These are phyloP conservation scores for Psittacula cyanocephala DNA, from an alignment of 2,113 vertebrate species.

Conservation along the genomic window DNA sequence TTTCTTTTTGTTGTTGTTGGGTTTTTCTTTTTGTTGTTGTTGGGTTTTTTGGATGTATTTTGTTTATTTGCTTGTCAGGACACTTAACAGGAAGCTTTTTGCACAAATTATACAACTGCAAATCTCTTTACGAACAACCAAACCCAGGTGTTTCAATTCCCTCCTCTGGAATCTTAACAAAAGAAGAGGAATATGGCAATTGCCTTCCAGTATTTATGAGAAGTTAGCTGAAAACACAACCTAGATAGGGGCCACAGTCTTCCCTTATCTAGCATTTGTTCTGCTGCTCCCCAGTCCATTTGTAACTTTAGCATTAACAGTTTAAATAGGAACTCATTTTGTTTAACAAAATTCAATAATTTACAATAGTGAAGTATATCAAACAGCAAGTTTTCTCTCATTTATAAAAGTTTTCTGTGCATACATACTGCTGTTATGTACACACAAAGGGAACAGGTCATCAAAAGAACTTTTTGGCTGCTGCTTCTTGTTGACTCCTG, in stretches of 20 bases:
- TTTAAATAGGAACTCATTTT: conserved; percentile 42
- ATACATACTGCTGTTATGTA: conserved; percentile 55
- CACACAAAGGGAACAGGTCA: conserved; percentile 50
- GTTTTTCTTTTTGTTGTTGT: background rate
- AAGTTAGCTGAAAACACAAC: conserved; percentile 15
- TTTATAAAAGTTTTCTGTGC: conserved; percentile 72
- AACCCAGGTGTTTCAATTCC: background rate
- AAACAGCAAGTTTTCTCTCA: conserved; percentile 74
- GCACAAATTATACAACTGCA: background rate
- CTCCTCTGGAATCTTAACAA: background rate
- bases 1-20: background rate
- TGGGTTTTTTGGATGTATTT: background rate
- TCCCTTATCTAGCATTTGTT: background rate
- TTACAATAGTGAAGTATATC: conserved; percentile 70
- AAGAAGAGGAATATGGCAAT: background rate
- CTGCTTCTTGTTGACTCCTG: conserved; percentile 98
- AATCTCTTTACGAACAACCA: background rate
- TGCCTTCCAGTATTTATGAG: background rate
- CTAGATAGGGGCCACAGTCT: background rate
- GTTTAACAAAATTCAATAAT: conserved; percentile 72
- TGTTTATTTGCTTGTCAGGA: background rate
- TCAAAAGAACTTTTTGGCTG: conserved; percentile 99
- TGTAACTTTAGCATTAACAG: conserved; percentile 29
- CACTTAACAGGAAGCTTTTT: background rate
- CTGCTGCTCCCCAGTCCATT: conserved; percentile 22